Base-by-base conservation (phyloP, 2,888 invertebrate genomes). In the Tuberolachnus salignus region DNA sequence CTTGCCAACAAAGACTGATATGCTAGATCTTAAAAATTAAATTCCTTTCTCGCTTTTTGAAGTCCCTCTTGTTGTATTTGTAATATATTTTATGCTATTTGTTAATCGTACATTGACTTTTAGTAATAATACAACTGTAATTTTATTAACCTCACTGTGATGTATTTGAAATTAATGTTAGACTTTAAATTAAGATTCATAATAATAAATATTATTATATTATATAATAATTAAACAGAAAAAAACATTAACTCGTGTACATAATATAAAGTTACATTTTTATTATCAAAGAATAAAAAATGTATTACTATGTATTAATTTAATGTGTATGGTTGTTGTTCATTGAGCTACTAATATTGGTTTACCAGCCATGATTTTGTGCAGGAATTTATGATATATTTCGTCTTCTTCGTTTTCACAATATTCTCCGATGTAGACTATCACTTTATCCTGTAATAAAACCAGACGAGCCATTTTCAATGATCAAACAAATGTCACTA, bases 1-100 rank as follows among this genome's bases (percentile, higher is more conserved):
- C 23, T 55, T 21, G 23, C 51, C 21, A 51, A 78, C 34, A 53
- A 78, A 78, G 78, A 78, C 78, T 78, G 78, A 78, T 78, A 34
- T 16, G 16, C 19, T 78, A 78, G 69, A 78, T 78, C 69, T 78
- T 67, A 55, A 34, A 69, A 53, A 42, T 53, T 14, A 8, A 55
- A 21, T 55, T 23, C 44, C 13, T 1, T 74, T 49, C 21, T 61
- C 14, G 8, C 16, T 55, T 44, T 26, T 34, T 66, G 0, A n/a
- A 42, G 23, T 49, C 9, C 26, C 21, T n/a, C n/a, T n/a, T n/a
- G n/a, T n/a, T n/a, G n/a, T n/a, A 69, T 57, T 16, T 9, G 13
- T 44, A 59, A 59, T 34, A 21, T 59, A 75, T 59, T 67, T 75
- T 57, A 57, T n/a, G 57, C n/a, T 69, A 46, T n/a, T 16, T 61